Base-by-base conservation (phyloP, 2,888 invertebrate species). In the Acheta domesticus region DNA sequence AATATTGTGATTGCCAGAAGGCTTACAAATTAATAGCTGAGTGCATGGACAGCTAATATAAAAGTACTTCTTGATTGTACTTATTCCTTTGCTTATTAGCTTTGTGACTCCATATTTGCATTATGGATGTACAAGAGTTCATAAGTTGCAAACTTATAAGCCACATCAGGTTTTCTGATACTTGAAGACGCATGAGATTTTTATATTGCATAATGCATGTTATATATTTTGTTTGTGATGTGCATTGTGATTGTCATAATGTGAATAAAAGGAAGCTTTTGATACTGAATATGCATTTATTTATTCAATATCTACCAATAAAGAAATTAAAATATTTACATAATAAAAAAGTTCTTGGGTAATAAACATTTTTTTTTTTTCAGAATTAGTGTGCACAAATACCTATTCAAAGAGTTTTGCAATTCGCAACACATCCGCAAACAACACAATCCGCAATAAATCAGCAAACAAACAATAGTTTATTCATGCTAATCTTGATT, bases 241-340 rank as follows among this genome's bases (percentile, higher is more conserved):
- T 79, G 75, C 49, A 76, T 76, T 79, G 79, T 79, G 79, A 21
- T 48, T 49, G 62, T 77, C 77, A 77, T 75, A 23, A 21, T 77
- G 77, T 79, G 48, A 49, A 79, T 21, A 49, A 79, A 79, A 78
- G 75, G 20, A 75, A 79, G 79, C 79, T 79, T 79, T 79, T 79
- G 79, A 79, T 79, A 79, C 75, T 16, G 75, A 75, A 62, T 62
- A 19, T 62, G 62, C 62, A 36, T 62, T 14, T 62, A 12, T 62
- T 62, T 62, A 36, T 36, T 8, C 36, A 36, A 36, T 36, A 36
- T 36, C 36, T 36, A 36, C 36, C 36, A 36, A 5, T 36, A 36
- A 36, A 36, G 36, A 36, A 23, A 36, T 36, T 36, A 36, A 36
- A 36, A 36, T 23, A 3, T 36, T 8, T 36, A 36, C 8, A 36